Base-by-base conservation (phyloP, 2,113 vertebrate genomes). In the Enhydra lutris region DNA sequence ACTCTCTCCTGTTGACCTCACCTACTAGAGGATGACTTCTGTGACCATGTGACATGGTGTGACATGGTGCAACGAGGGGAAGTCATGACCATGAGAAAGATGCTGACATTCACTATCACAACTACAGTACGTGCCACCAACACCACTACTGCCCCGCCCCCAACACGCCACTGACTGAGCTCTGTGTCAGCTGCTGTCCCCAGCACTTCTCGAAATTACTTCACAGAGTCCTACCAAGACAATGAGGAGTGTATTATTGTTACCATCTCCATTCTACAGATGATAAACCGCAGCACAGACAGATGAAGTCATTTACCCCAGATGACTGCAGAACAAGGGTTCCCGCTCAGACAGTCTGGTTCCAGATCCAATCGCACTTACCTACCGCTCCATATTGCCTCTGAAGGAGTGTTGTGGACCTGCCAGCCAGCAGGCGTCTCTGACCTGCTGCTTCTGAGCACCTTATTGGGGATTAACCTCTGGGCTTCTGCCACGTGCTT, bases 51-150 rank as follows among this genome's bases (percentile, higher is more conserved):
- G 63, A 88, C 36, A 59, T 0, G 1, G 47, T 39, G 1, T 24
- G 63, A 88, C 36, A 59, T 0, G 1, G 42, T 39, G 1, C 10
- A 12, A 14, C 13, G 7, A 65, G 36, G 55, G 42, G 76, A 23
- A 83, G 57, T 42, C n/a, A 31, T 1, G 31, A 85, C 1, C 36
- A 31, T 4, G 39, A 67, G 45, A 52, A 50, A n/a, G 24, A 74
- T 6, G n/a, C 0, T 34, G 71, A 81, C 13, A 3, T 2, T 90
- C 55, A 36, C 39, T 47, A 21, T 65, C 52, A 42, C 39, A 45
- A 23, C 39, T 20, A 6, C 0, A 9, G 50, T 47, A 23, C 29
- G 0, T 3, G 15, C 45, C 17, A 6, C 36, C 3, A 24, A 10
- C 23, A 26, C 17, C 7, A 5, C 42, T 3, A 45, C 61, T 31